Evolutionary conservation across 2,888 invertebrate genomes (phyloP), one percentile per base, ranked within the genome.

Genomic region (Sarcophaga subvicina): DNA sequence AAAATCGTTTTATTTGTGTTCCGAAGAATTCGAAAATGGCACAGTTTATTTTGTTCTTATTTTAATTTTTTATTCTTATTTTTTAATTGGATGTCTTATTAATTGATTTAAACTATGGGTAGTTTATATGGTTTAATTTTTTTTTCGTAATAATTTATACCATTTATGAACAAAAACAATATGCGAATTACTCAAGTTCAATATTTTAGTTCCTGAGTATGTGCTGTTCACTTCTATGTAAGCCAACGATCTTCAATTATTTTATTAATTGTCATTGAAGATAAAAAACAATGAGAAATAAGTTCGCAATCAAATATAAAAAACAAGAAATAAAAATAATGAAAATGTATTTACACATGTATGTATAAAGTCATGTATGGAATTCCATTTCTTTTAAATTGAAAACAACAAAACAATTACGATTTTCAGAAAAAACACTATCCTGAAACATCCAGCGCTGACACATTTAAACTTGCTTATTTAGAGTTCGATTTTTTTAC

Each of bases 161-260:
- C 37, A 45, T 64, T 59, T 5, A 66, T 11, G 14, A 22, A 10
- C n/a, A 66, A 54, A 54, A 12, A 54, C 14, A 54, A 54, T 14
- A 12, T 54, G 54, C 54, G 27, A 77, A 66, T 14, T 79, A 73
- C 60, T 80, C 83, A 86, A 86, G 86, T 83, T 86, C 86, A 86
- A 80, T 86, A 86, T 66, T 37, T 37, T 83, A 80, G 73, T 86
- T 86, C 78, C 86, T 83, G 80, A 80, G 10, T 22, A 22, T 71
- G 60, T 69, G 49, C 25, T 17, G 25, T 27, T 54, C 22, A 14
- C 11, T 54, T 67, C 5, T 79, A 80, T 84, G 75, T 81, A 82
- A 84, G 83, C 77, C 87, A 84, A 82, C 45, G 71, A 82, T 87
- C 84, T 76, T 82, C 87, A 87, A 84, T 87, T 84, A 84, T 37